Evolutionary conservation across 2,113 vertebrate genomes (phyloP), one percentile per base, ranked within the genome.

Genomic region (Phalacrocorax carbo): DNA sequence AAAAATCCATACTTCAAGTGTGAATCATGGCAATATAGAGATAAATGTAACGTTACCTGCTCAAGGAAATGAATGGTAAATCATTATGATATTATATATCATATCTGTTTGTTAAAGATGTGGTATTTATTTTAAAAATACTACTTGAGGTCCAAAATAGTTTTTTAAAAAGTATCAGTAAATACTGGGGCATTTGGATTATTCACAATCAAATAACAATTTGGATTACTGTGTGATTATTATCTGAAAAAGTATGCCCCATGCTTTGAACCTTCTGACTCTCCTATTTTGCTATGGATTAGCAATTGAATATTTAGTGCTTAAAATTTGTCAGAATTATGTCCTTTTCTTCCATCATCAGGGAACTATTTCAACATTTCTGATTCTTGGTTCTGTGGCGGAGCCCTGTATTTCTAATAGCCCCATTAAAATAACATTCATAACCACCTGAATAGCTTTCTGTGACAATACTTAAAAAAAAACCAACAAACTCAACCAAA

Each of bases 181-280:
- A 87, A 86, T 27, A 38, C 5, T 19, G 11, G 8, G 15, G 7
- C 6, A 23, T 29, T 25, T 36, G 17, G 10, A 49, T 62, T 49
- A 61, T 36, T 84, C 44, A 27, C 11, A 54, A 36, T 15, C 13
- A 69, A 57, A 22, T 49, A n/a, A 32, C 13, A 55, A 9, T 15
- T 42, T 15, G 6, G 5, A 48, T 70, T 76, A 66, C 30, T 15
- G 8, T 4, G 15, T n/a, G 5, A 55, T 52, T 48, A 46, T 57
- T 51, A 34, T 4, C 52, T 42, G 57, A 11, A 79, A 73, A 78
- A 78, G 3, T 0, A 1, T 4, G 3, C 5, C 26, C 10, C 4
- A 5, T 40, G 23, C 36, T 79, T 92, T 46, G 8, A 65, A 8
- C 14, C 25, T 68, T 32, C 36, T 2, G 3, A 29, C 44, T 42